phyloP scores from a whole-genome alignment of 2,797 vertebrate species.

The Enteromius radiatus region DNA sequence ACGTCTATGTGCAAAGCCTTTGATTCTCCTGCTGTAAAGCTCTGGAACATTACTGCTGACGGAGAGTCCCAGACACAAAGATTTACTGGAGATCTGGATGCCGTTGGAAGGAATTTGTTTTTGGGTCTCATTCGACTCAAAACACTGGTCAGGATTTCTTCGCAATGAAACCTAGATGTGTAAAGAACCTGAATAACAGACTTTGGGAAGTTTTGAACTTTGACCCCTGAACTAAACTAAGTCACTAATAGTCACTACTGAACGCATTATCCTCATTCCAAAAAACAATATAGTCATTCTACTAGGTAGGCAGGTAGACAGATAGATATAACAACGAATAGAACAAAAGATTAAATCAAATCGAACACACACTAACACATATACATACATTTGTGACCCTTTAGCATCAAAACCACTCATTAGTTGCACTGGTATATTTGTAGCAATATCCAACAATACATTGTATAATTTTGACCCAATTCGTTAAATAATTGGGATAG shows the following conservation, averaged over 20 bases:
- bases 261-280: not conserved
- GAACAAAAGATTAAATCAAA: not conserved
- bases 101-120: not conserved
- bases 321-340: not conserved
- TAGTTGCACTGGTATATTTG: no score
- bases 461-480: no score
- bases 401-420: no score
- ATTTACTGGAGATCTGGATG: not conserved
- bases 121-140: not conserved
- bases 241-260: not conserved
- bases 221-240: not conserved
- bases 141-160: not conserved
- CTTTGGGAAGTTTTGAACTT: not conserved
- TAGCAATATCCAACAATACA: no score
- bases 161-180: not conserved
- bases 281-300: not conserved
- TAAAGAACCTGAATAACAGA: not conserved
- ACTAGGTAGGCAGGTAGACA: not conserved
- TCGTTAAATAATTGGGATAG: no score
- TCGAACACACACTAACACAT: no score
- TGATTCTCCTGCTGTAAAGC: conserved; percentile 62
- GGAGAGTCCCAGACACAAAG: not conserved
- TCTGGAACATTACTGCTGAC: conserved; percentile 54
- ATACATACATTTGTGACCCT: no score
- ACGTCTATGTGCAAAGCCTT: conserved; percentile 67